These are phyloP conservation scores for Thripadectes ignobilis DNA, from an alignment of 2,797 vertebrate genomes.

Conservation along the genomic window DNA sequence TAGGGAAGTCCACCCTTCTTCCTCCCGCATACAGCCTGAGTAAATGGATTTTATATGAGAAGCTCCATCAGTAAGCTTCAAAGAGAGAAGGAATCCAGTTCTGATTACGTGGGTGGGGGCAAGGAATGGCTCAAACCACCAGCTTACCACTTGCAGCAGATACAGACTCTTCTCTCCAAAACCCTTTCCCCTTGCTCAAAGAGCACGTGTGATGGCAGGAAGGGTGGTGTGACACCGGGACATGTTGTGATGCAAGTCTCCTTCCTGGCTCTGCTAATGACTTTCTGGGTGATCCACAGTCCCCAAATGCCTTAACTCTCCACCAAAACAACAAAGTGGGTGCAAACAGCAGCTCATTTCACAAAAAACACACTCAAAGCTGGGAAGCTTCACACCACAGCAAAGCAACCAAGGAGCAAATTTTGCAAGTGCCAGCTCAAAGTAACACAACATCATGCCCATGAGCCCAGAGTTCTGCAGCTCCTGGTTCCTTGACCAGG, in stretches of 20 bases:
- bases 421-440: background rate
- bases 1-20: slow-evolving; percentile 36
- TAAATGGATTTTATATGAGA: slow-evolving; percentile 51
- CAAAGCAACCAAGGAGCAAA: background rate
- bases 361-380: background rate
- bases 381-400: rapidly evolving
- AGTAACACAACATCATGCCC: background rate
- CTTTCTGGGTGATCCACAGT: background rate
- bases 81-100: background rate
- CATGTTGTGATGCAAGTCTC: rapidly evolving
- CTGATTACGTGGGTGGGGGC: background rate
- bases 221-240: rapidly evolving
- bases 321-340: background rate
- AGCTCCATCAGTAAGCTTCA: slow-evolving; percentile 24
- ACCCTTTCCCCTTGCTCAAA: background rate
- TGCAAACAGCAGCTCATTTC: background rate
- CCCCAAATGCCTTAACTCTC: too few species aligned
- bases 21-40: background rate
- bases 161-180: background rate
- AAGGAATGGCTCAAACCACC: background rate
- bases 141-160: background rate
- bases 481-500: background rate
- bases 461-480: rapidly evolving
- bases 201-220: rapidly evolving
- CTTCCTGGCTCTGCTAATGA: background rate